phyloP scores from a whole-genome alignment of 2,797 vertebrate species.

The Acanthis flammea region DNA sequence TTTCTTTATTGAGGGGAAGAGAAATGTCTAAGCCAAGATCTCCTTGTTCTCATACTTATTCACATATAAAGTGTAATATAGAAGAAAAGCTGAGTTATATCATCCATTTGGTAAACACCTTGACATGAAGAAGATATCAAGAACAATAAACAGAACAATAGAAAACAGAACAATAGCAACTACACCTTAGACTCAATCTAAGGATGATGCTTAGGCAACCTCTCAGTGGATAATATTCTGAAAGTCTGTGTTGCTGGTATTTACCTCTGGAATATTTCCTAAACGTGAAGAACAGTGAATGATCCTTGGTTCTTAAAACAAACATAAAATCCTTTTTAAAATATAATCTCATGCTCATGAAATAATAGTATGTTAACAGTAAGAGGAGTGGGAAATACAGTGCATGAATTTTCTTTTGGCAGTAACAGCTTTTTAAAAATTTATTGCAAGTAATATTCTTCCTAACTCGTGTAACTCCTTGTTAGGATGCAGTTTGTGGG shows the following conservation, averaged over 20 bases:
- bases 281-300: background rate
- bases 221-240: background rate
- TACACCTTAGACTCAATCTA: background rate
- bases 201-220: background rate
- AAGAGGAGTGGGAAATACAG: background rate
- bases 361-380: background rate
- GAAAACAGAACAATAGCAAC: background rate
- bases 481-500: constrained; percentile 17
- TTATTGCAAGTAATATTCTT: background rate
- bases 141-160: background rate
- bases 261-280: background rate
- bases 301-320: background rate
- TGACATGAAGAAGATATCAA: background rate
- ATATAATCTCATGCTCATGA: background rate
- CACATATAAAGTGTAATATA: background rate
- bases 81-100: background rate
- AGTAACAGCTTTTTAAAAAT: background rate
- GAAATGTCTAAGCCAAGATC: background rate
- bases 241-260: background rate
- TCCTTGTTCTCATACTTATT: background rate
- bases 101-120: background rate
- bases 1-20: background rate
- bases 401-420: background rate
- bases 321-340: background rate
- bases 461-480: background rate